Base-by-base conservation (phyloP, 2,113 vertebrate species). In the Tragelaphus imberbis region DNA sequence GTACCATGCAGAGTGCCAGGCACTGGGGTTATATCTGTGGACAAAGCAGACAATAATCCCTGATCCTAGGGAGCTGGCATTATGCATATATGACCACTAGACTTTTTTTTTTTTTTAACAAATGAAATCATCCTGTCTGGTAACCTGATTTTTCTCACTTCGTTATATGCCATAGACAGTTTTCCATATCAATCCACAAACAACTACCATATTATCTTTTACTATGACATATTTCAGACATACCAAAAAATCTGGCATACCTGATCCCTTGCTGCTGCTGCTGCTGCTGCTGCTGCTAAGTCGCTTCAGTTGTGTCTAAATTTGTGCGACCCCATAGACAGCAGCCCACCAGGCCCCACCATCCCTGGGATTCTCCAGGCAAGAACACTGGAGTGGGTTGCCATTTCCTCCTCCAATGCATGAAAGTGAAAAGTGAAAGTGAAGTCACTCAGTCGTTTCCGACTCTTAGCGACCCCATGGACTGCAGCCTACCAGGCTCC, bases 181-280 rank as follows among this genome's bases (percentile, higher is more conserved):
- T 81, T 97, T 93, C 47, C 82, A 80, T 71, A 91, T 80, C 59
- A 93, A 53, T 95, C 79, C 49, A 95, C 27, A 96, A 92, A 90
- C 36, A 94, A 17, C 58, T 84, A 65, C 40, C 59, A 90, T 90
- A 80, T n/a, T 90, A 49, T 96, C 30, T 90, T 90, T n/a, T n/a
- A n/a, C n/a, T n/a, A n/a, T n/a, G n/a, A n/a, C n/a, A n/a, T n/a
- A n/a, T n/a, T n/a, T 85, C 84, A 96, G 33, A 93, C 86, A 90
- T 91, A 82, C 17, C 63, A 63, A 95, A 91, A 94, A 80, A 47
- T 79, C 79, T 80, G 15, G 14, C 27, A 33, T 30, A 93, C 11
- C n/a, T 96, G 21, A 61, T 93, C 2, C 65, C 65, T 96, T 96
- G 44, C 44, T 44, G 44, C 44, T 44, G 44, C 44, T n/a, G n/a